Base-by-base conservation (phyloP, 2,797 vertebrate species). In the Lagorchestes hirsutus region DNA sequence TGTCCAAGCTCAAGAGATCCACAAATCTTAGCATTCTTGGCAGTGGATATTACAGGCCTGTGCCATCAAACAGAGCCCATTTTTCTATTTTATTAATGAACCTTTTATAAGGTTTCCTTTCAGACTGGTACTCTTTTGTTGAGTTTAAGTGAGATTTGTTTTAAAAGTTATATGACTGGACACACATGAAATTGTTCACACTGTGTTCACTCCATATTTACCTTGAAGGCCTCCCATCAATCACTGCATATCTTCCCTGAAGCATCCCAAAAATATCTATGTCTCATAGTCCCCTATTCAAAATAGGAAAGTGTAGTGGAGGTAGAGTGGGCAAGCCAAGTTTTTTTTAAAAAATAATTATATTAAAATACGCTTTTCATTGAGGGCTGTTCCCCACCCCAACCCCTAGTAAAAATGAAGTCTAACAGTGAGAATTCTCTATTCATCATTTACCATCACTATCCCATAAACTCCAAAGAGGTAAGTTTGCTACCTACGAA, bases 51-150 rank as follows among this genome's bases (percentile, higher is more conserved):
- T 87, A 50, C 90, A 46, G 96, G 22, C 5, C 34, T 87, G 62
- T 1, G 52, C 10, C 4, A 59, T 29, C 52, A 94, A 13, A 62
- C 59, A 12, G 12, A 62, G 9, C 1, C 5, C 34, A 29, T 87
- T 92, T 93, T 91, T 29, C 16, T 91, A 8, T 90, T 50, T 50
- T 67, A 90, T 91, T 93, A 94, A 87, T 91, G 50, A 54, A 5
- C 62, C 54, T 27, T 87, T 58, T 18, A 87, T 91, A 55, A 74
- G 0, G 22, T 91, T 96, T 95, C 28, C 56, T 95, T 95, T 93
- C 46, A 92, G 6, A 52, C 22, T 10, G 57, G 54, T 24, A 13
- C 16, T 54, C 0, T 50, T 62, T 57, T 93, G 46, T 27, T 82
- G 34, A 87, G 13, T 6, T 24, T 90, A n/a, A 93, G 24, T 92